Evolutionary conservation across 2,797 vertebrate genomes (phyloP).

Genomic region (Philypnodon macrostomus): DNA sequence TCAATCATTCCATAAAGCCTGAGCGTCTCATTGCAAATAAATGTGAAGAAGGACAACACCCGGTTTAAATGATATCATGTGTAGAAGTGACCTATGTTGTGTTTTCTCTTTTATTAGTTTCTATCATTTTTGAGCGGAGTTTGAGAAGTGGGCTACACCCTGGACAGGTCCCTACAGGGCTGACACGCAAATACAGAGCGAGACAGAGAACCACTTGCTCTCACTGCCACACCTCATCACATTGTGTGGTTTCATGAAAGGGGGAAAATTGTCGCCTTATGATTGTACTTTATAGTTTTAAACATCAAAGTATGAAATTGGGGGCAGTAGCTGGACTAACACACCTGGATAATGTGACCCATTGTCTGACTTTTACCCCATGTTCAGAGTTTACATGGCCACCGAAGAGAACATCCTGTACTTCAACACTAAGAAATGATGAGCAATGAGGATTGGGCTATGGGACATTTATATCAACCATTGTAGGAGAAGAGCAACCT

Average conservation of each 20-base stretch:
- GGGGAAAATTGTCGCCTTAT: background rate
- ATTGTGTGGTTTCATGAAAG: background rate
- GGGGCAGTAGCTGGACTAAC: background rate
- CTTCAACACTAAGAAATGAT: no score
- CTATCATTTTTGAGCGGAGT: background rate
- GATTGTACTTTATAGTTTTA: background rate
- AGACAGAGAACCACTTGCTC: background rate
- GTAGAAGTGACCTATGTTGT: background rate
- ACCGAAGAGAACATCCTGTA: no score
- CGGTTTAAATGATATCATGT: constrained; percentile 26
- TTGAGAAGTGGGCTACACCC: constrained; percentile 6
- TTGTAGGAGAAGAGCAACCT: no score
- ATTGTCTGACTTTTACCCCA: background rate
- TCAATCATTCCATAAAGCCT: constrained; percentile 26
- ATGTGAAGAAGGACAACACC: constrained; percentile 44
- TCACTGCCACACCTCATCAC: background rate
- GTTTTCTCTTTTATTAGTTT: background rate
- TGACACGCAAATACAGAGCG: background rate
- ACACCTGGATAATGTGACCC: background rate
- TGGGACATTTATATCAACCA: no score
- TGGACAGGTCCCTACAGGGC: constrained; percentile 2
- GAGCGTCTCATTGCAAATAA: constrained; percentile 41
- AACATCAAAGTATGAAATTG: background rate
- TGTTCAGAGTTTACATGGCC: no score
- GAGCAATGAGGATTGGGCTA: no score